Base-by-base conservation (phyloP, 2,888 invertebrate species). In the Cyrtodaria siliqua region DNA sequence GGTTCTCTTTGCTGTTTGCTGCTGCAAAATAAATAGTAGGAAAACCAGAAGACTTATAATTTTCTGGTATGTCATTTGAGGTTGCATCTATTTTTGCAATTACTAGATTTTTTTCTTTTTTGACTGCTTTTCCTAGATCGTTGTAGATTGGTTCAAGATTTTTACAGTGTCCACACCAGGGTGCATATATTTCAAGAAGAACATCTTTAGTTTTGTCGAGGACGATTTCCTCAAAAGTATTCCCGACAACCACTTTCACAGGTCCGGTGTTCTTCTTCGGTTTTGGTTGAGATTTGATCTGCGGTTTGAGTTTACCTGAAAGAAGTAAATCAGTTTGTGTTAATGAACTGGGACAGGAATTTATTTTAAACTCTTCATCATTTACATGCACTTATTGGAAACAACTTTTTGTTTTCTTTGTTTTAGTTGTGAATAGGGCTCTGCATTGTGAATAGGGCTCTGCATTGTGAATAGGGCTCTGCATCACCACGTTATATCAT, bases 131-230 rank as follows among this genome's bases (percentile, higher is more conserved):
- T 18, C 92, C 93, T 8, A 93, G 83, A 55, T 93, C 92, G 60
- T 91, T 93, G 85, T 93, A 94, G 12, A 90, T 89, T 14, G 94
- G 94, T 79, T 94, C 94, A 49, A 95, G 92, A 38, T 91, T 89
- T 88, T 94, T 94, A 89, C 94, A 94, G 82, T 94, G 94, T 2
- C 94, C 94, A 86, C 95, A 94, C 94, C 95, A 95, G 2, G 95
- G 95, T 4, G 95, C 95, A 83, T 94, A 94, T 79, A 95, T 93
- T 83, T 94, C 94, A 67, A 95, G 92, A 8, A 95, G 89, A 2
- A 94, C 94, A 86, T 95, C 94, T 83, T 94, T 94, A 1, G 87
- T 88, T 26, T 91, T 88, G 82, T 94, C 94, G 49, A 91, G 83
- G 38, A 94, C 94, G 60, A 94, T 91, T 20, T 92, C 78, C 40